phyloP scores from a whole-genome alignment of 2,888 invertebrate species.

The Agelastica alni region DNA sequence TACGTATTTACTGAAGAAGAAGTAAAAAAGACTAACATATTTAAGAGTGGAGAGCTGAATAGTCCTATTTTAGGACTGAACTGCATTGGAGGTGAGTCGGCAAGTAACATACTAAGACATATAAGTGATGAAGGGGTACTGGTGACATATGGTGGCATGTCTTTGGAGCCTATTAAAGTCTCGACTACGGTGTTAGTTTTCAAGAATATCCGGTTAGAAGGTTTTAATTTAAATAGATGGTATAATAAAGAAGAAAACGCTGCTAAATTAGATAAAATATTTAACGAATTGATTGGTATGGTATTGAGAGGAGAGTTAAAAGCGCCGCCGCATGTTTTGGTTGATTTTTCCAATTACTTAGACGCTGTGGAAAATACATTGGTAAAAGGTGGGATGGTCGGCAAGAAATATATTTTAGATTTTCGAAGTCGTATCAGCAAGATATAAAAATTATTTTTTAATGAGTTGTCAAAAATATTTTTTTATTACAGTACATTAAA shows the following conservation, averaged over 20 bases:
- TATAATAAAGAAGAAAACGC: slow-evolving; percentile 62
- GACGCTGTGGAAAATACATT: slow-evolving; percentile 74
- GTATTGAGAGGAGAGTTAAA: slow-evolving; percentile 71
- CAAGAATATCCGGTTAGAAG: slow-evolving; percentile 75
- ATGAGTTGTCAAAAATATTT: no score
- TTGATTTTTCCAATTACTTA: slow-evolving; percentile 73
- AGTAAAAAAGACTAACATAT: slow-evolving; percentile 65
- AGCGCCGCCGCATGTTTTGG: slow-evolving; percentile 72
- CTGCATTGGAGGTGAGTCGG: slow-evolving; percentile 90
- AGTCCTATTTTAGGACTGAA: slow-evolving; percentile 86
- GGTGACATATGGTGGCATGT: slow-evolving; percentile 97
- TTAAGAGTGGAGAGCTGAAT: slow-evolving; percentile 61
- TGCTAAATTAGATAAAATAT: slow-evolving; percentile 71
- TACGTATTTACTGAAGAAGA: slow-evolving; percentile 85
- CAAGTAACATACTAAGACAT: slow-evolving; percentile 77
- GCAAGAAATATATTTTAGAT: slow-evolving; percentile 77
- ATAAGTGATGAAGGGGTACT: slow-evolving; percentile 74
- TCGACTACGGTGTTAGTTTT: slow-evolving; percentile 83
- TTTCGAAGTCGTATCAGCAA: slow-evolving; percentile 46
- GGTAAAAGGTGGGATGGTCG: slow-evolving; percentile 70
- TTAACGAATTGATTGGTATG: slow-evolving; percentile 70
- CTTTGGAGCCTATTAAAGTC: slow-evolving; percentile 80
- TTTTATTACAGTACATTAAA: no score
- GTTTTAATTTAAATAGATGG: slow-evolving; percentile 94
- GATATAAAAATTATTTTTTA: no score